Conservation (phyloP, 2,888 invertebrate genomes). For the Nebria salina region DNA sequence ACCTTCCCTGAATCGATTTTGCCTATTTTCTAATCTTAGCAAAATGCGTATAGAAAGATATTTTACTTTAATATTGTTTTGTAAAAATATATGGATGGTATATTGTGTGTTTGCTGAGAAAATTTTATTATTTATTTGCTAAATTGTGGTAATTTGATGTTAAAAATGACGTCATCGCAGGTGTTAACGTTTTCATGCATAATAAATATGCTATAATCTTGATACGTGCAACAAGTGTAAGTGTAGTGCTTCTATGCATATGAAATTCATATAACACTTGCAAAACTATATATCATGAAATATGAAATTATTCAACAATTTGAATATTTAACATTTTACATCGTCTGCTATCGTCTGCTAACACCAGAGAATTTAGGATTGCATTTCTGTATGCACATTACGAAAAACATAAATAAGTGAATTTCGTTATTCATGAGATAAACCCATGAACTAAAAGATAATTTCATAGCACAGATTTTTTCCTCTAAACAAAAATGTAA, state of each 20-base stretch:
- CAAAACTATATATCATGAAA: not conserved
- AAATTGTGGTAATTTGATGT: constrained; percentile 32
- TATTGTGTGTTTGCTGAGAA: not conserved
- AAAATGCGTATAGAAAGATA: no score
- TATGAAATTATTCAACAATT: not conserved
- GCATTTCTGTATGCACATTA: not conserved
- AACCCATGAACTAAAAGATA: no score
- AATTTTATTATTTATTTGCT: not conserved
- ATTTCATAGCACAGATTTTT: no score
- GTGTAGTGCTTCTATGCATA: not conserved
- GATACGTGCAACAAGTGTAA: constrained; percentile 39
- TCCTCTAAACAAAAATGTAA: no score
- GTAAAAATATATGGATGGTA: not conserved
- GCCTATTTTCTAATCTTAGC: no score
- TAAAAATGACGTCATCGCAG: constrained; percentile 31
- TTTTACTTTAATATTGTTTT: not conserved
- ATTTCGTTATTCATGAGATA: no score
- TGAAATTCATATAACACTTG: constrained; percentile 3
- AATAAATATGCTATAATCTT: constrained; percentile 42
- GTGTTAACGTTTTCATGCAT: constrained; percentile 43
- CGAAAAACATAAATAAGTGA: not conserved
- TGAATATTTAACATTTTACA: not conserved
- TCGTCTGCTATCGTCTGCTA: not conserved
- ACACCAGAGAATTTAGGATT: not conserved
- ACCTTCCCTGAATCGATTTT: no score